Conservation (phyloP, 2,888 invertebrate genomes). For the Danaus chrysippus region DNA sequence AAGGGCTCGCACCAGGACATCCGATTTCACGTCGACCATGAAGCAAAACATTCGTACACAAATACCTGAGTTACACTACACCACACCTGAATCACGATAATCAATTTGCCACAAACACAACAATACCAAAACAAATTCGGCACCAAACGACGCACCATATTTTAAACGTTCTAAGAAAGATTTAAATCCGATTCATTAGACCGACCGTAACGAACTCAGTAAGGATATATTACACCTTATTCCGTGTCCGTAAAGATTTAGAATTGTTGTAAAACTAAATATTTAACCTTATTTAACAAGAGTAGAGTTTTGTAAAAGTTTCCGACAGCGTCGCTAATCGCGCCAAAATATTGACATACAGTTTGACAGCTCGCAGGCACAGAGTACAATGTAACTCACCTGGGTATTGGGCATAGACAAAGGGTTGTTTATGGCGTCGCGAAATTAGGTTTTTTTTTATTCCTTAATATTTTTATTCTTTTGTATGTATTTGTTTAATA, state of each 20-base stretch:
- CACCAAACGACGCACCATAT: slow-evolving; percentile 2
- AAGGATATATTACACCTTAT: too few relatives aligned
- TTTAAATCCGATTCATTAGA: slow-evolving; percentile 59
- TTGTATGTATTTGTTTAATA: slow-evolving; percentile 21
- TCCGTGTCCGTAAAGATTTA: too few relatives aligned
- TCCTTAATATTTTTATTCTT: slow-evolving; percentile 17
- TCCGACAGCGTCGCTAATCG: slow-evolving; percentile 71
- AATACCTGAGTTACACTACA: slow-evolving; percentile 39
- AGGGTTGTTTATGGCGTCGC: slow-evolving; percentile 42
- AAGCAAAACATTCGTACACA: slow-evolving; percentile 27
- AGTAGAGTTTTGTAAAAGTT: slow-evolving; percentile 24
- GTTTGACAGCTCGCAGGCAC: slow-evolving; percentile 41
- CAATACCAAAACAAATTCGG: slow-evolving; percentile 34
- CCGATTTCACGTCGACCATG: slow-evolving; percentile 38
- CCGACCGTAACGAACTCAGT: slow-evolving; percentile 55
- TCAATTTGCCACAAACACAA: slow-evolving; percentile 61
- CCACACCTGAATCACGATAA: slow-evolving; percentile 44
- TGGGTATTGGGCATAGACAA: slow-evolving; percentile 37
- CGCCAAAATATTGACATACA: slow-evolving; percentile 56
- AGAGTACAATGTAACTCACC: slow-evolving; percentile 36
- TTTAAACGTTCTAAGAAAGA: slow-evolving; percentile 46
- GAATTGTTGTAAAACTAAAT: slow-evolving; percentile 10
- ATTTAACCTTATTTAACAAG: slow-evolving; percentile 29
- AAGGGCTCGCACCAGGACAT: slow-evolving; percentile 18
- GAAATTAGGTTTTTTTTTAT: slow-evolving; percentile 38